Conservation (phyloP, 2,797 vertebrate species). For the Sebastes aleutianus region DNA sequence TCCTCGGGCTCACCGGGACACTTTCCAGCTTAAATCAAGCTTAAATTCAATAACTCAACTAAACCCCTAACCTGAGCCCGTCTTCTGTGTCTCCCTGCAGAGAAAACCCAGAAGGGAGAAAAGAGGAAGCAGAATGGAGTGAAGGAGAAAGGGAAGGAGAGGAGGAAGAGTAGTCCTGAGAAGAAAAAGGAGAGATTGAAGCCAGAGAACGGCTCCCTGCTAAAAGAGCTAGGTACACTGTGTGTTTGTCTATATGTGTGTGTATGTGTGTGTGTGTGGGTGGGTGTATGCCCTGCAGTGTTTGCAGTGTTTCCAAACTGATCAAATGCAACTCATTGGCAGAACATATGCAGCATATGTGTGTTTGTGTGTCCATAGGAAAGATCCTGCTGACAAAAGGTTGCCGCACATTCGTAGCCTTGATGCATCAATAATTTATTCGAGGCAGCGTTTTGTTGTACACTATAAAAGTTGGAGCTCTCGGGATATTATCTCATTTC, state of each 20-base stretch:
- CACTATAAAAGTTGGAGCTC: neutral
- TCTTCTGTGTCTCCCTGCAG: conserved; percentile 78
- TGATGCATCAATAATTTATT: conserved; percentile 17
- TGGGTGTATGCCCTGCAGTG: too few species aligned
- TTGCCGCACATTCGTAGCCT: neutral
- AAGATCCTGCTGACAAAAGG: conserved; percentile 9
- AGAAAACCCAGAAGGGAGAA: conserved; percentile 87
- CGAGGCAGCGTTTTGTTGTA: neutral
- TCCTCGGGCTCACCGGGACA: neutral
- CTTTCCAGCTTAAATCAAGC: conserved; percentile 4
- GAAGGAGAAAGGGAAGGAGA: conserved; percentile 88
- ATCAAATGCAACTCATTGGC: conserved; percentile 11
- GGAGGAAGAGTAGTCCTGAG: conserved; percentile 88
- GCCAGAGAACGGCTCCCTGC: conserved; percentile 88
- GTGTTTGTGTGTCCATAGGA: neutral
- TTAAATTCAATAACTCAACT: conserved; percentile 23
- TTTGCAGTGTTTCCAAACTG: neutral
- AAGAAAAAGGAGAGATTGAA: conserved; percentile 93
- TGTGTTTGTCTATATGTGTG: conserved; percentile 34
- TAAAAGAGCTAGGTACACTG: conserved; percentile 91
- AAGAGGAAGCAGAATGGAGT: conserved; percentile 86
- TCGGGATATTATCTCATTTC: neutral
- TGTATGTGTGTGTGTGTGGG: conserved; percentile 10
- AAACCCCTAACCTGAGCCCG: conserved; percentile 39
- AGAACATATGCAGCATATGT: conserved; percentile 10